Conservation (phyloP, 1,140 invertebrate genomes). For the Muscidifurax raptorellus region DNA sequence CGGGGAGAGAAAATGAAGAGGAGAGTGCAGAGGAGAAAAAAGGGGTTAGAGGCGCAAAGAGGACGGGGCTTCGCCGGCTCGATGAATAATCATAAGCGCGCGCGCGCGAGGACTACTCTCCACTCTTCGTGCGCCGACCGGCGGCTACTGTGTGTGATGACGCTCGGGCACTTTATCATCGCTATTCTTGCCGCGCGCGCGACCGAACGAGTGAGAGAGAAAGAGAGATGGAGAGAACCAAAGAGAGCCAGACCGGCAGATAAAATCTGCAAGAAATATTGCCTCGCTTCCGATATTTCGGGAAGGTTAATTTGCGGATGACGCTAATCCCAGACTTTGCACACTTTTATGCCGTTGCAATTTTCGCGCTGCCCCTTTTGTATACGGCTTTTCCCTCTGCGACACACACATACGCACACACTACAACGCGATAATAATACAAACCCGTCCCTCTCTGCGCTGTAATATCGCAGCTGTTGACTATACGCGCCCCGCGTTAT, state of each 20-base stretch:
- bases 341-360: slow-evolving; percentile 49
- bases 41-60: background rate
- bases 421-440: slow-evolving; percentile 36
- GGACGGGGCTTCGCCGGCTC: slow-evolving; percentile 54
- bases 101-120: slow-evolving; percentile 51
- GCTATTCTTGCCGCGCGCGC: slow-evolving; percentile 38
- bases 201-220: background rate
- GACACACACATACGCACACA: background rate
- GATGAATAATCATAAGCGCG: slow-evolving; percentile 68
- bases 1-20: background rate
- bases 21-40: background rate
- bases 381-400: slow-evolving; percentile 29
- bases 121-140: slow-evolving; percentile 20
- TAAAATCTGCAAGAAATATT: slow-evolving; percentile 56
- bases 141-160: slow-evolving; percentile 38
- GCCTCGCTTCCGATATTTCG: slow-evolving; percentile 52
- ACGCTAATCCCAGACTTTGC: slow-evolving; percentile 54
- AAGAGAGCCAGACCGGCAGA: slow-evolving; percentile 22
- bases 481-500: background rate
- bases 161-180: slow-evolving; percentile 51
- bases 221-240: background rate
- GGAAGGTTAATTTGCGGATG: slow-evolving; percentile 55
- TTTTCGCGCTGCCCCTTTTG: slow-evolving; percentile 42
- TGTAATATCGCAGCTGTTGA: slow-evolving; percentile 19
- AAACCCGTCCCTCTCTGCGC: background rate